phyloP scores from a whole-genome alignment of 2,888 invertebrate genomes.

The Drosophila hawaiiensis region DNA sequence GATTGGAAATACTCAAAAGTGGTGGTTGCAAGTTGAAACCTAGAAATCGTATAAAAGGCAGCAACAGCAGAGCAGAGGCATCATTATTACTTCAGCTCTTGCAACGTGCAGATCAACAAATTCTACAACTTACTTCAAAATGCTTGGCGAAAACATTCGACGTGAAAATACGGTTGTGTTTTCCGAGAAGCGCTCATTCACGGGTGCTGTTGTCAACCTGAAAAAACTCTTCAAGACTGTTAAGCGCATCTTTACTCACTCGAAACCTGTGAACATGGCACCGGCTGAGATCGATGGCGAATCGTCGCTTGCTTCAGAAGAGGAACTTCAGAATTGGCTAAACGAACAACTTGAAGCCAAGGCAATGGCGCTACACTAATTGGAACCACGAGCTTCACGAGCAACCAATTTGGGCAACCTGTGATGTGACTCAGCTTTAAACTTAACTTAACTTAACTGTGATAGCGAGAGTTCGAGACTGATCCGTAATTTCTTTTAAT shows the following conservation, averaged over 20 bases:
- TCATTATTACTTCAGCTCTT: conserved; percentile 55
- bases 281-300: not conserved
- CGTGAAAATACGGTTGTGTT: conserved; percentile 21
- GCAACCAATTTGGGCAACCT: conserved; percentile 32
- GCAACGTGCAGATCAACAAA: conserved; percentile 32
- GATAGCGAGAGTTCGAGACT: conserved; percentile 66
- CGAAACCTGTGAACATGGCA: conserved; percentile 27
- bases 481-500: conserved; percentile 17
- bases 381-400: not conserved
- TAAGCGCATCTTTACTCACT: conserved; percentile 52
- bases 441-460: conserved; percentile 44
- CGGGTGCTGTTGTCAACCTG: conserved; percentile 60
- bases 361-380: conserved; percentile 15
- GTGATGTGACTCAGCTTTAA: conserved; percentile 70
- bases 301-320: conserved; percentile 51
- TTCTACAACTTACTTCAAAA: conserved; percentile 30
- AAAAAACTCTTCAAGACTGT: conserved; percentile 64
- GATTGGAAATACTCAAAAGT: conserved; percentile 22
- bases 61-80: conserved; percentile 19
- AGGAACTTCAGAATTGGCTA: conserved; percentile 72
- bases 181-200: conserved; percentile 44
- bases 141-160: conserved; percentile 47
- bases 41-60: conserved; percentile 52
- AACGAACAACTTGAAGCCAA: conserved; percentile 65
- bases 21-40: conserved; percentile 13